A percentile compares a stretch with the other conserved stretches of the same genome.
Conservation (phyloP, 2,113 vertebrate species). For the Apteryx mantelli region DNA sequence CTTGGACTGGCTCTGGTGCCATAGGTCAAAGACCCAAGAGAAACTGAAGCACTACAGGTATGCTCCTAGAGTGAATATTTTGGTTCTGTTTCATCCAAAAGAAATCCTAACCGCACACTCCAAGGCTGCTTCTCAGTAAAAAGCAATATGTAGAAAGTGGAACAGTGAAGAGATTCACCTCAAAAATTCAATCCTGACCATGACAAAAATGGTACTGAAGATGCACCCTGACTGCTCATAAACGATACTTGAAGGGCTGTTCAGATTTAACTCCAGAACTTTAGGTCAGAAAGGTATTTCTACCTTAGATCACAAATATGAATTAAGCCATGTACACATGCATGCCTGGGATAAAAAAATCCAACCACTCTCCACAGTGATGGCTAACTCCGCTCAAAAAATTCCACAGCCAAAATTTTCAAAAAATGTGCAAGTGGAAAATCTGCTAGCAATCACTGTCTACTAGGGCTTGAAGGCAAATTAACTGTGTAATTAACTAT, state of each 20-base stretch:
- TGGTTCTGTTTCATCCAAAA: neutral
- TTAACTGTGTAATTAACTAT: slow-evolving; percentile 33
- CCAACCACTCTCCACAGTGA: neutral
- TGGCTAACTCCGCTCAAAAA: neutral
- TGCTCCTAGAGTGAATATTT: neutral
- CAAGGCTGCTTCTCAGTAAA: neutral
- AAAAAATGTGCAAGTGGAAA: neutral
- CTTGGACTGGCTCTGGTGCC: neutral
- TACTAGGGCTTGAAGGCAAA: slow-evolving; percentile 4
- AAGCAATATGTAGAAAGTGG: neutral
- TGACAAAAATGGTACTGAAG: neutral
- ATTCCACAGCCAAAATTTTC: neutral
- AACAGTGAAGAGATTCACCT: neutral
- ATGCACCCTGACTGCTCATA: neutral
- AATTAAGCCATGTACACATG: neutral
- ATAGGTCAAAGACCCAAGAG: neutral
- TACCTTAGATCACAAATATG: neutral
- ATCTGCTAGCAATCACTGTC: neutral
- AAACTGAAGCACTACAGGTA: neutral
- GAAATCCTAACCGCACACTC: neutral
- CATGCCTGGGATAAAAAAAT: neutral
- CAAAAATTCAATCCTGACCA: neutral
- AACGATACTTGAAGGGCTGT: neutral
- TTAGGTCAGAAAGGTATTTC: neutral
- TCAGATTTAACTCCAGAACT: neutral